Evolutionary conservation across 2,888 invertebrate genomes (phyloP), one percentile per base, ranked within the genome.

Genomic region (Microctonus brassicae): DNA sequence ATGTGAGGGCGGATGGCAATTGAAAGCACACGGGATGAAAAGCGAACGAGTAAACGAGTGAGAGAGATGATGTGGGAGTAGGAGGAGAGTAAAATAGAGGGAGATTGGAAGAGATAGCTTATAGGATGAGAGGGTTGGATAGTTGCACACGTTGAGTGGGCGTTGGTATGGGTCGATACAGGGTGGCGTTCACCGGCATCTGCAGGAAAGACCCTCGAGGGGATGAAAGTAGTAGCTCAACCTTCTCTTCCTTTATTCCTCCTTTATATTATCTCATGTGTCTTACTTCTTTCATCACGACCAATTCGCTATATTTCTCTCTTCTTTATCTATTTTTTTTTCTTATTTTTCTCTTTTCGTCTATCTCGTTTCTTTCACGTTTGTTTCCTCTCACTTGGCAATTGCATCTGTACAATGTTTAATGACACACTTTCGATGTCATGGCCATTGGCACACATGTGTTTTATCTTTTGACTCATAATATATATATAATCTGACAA

Each of bases 101-200:
- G 22, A 13, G 20, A 22, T 33, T 22, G 20, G n/a, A 61, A 61
- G 33, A 24, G 29, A 47, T 17, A 13, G 7, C 13, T 10, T n/a
- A 26, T 24, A 22, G 57, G 26, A 57, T 57, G 57, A 29, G 57
- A 13, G n/a, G 11, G 52, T 22, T 26, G 29, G 68, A 36, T 62
- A 36, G 39, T 36, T 26, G 63, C 39, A 73, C 78, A 71, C 76
- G 81, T 79, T 78, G 79, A 78, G 79, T 78, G 81, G 83, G 81
- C 82, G 82, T 80, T 76, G 77, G 78, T 47, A 47, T 82, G 84
- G 84, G 83, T 84, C 84, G 84, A 84, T 84, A 84, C 82, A 80
- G 82, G 82, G 79, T 83, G 82, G 80, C 78, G 29, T 81, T 80
- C 76, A 77, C 78, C 79, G 76, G 72, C 74, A 80, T 77, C 77